Conservation (phyloP, 37 sponge, comb jelly and placozoan genomes). For the Bolinopsis microptera region DNA sequence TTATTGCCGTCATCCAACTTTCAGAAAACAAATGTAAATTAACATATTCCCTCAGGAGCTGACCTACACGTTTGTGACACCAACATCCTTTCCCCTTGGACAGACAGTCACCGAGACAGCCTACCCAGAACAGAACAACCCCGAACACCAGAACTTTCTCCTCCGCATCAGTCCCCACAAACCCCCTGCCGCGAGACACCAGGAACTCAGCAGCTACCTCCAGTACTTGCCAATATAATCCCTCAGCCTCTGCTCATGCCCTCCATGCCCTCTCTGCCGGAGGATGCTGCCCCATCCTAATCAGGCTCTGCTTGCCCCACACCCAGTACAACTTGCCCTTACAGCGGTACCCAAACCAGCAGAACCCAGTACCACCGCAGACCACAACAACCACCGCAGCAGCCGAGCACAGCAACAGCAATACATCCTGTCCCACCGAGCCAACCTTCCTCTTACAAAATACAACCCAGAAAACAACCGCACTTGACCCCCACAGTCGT, state of each 20-base stretch:
- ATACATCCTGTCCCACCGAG: neutral
- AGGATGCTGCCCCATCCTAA: constrained; percentile 26
- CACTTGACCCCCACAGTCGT: neutral
- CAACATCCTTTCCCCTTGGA: neutral
- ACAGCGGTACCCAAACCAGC: neutral
- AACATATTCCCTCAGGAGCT: constrained; percentile 27
- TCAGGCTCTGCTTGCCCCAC: neutral
- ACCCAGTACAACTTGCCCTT: neutral
- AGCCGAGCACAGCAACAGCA: too few species aligned
- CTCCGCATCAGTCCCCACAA: neutral
- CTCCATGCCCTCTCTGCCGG: neutral
- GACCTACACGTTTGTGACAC: constrained; percentile 19
- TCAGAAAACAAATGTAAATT: too few species aligned
- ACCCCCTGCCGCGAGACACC: neutral
- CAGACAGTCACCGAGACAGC: neutral
- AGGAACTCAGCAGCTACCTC: neutral
- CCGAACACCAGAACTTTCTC: neutral
- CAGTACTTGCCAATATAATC: neutral
- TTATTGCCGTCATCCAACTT: too few species aligned
- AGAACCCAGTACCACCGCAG: neutral
- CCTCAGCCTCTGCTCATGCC: neutral
- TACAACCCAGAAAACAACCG: constrained; percentile 47
- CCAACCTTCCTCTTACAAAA: neutral
- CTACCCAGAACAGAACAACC: neutral
- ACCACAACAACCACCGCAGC: too few species aligned